Percentiles rank a stretch among this genome's conserved stretches.
These are phyloP conservation scores for Leptopilina syphax DNA, from an alignment of 2,888 invertebrate genomes.

Conservation along the genomic window DNA sequence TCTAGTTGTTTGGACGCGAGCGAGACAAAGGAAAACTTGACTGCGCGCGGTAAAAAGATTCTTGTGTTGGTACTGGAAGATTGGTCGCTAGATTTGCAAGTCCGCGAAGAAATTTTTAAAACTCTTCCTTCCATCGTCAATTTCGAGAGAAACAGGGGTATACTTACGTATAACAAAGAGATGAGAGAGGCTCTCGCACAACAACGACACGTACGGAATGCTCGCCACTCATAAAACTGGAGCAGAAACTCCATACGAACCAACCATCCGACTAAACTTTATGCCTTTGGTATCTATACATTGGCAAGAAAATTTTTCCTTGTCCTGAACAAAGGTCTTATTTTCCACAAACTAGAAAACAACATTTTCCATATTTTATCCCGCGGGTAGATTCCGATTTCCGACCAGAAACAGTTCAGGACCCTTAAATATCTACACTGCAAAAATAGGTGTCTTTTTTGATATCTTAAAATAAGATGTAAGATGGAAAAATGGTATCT, in stretches of 20 bases:
- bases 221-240: constrained; percentile 50
- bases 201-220: constrained; percentile 55
- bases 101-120: constrained; percentile 46
- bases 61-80: neutral
- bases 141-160: constrained; percentile 50
- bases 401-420: no score
- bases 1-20: constrained; percentile 20
- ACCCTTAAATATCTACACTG: no score
- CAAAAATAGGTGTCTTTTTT: no score
- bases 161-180: constrained; percentile 54
- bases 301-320: neutral
- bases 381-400: no score
- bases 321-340: no score
- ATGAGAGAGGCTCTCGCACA: constrained; percentile 25
- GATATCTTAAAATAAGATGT: no score
- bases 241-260: constrained; percentile 27
- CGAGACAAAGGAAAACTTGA: constrained; percentile 30
- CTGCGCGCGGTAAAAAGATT: neutral
- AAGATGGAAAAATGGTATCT: no score
- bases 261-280: no score
- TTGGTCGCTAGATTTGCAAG: constrained; percentile 23
- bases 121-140: constrained; percentile 46
- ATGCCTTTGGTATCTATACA: no score
- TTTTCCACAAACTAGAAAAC: no score
- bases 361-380: no score